Evolutionary conservation across 2,113 vertebrate species (phyloP).

Genomic region (Otolemur garnettii): DNA sequence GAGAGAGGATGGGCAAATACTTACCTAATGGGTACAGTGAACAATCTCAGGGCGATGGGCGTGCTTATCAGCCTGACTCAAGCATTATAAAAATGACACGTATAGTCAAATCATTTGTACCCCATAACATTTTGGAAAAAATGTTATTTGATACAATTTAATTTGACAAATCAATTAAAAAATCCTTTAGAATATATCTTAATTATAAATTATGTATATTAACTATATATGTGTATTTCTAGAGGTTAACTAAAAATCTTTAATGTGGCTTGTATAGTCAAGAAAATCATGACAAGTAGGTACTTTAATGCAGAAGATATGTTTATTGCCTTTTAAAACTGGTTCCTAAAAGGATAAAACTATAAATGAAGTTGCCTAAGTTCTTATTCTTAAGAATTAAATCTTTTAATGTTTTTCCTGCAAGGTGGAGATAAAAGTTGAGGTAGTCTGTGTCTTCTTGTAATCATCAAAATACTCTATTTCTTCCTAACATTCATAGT

Average conservation of each 20-base stretch:
- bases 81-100: too few species aligned
- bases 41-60: too few species aligned
- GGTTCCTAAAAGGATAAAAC: not conserved
- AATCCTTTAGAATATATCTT: not conserved
- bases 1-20: too few species aligned
- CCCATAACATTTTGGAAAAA: too few species aligned
- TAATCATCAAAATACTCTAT: not conserved
- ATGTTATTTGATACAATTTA: too few species aligned
- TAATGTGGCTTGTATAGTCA: not conserved
- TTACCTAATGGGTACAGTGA: too few species aligned
- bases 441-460: not conserved
- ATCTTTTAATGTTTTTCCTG: not conserved
- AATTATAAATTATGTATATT: not conserved
- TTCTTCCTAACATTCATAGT: not conserved
- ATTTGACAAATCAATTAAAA: too few species aligned
- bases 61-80: too few species aligned
- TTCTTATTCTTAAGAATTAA: not conserved
- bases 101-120: too few species aligned
- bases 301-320: not conserved
- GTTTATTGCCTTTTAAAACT: not conserved
- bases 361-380: not conserved
- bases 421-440: not conserved
- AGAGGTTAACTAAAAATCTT: not conserved
- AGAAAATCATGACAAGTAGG: not conserved
- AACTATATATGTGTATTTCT: not conserved